Percentiles rank a stretch among this genome's conserved stretches.
These are phyloP conservation scores for Hycleus phaleratus DNA, from an alignment of 1,140 invertebrate species.

Conservation along the genomic window DNA sequence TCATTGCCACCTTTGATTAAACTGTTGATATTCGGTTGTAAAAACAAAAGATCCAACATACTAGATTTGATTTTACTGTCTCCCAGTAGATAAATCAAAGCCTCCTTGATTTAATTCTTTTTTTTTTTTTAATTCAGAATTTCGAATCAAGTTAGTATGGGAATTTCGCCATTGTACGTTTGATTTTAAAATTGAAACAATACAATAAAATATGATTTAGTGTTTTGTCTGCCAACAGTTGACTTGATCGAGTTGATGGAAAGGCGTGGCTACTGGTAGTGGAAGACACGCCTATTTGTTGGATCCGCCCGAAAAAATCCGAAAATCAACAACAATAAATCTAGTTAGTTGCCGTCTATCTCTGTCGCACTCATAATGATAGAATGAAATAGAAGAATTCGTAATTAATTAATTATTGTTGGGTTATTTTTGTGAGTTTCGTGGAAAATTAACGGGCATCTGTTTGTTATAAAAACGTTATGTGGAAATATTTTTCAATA, in stretches of 20 bases:
- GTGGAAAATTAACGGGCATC: constrained; percentile 5
- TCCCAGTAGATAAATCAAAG: neutral
- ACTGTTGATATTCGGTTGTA: neutral
- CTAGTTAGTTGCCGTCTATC: too few species aligned
- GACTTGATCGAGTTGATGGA: constrained; percentile 4
- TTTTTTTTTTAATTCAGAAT: too few species aligned
- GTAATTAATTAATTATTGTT: constrained; percentile 3
- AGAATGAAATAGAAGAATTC: too few species aligned
- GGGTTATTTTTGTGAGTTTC: constrained; percentile 4
- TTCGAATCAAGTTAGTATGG: too few species aligned
- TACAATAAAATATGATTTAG: neutral
- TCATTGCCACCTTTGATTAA: too few species aligned
- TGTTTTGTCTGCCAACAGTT: constrained; percentile 9
- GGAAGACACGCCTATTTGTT: too few species aligned
- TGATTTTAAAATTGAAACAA: neutral
- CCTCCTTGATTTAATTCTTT: neutral
- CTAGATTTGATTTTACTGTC: too few species aligned
- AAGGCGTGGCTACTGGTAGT: neutral
- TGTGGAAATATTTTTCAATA: neutral
- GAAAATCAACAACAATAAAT: too few species aligned
- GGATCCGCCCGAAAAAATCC: too few species aligned
- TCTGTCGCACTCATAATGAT: too few species aligned
- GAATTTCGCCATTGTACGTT: too few species aligned
- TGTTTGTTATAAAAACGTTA: neutral
- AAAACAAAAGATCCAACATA: neutral